phyloP scores from a whole-genome alignment of 2,113 vertebrate genomes.

The Paratilapia polleni region DNA sequence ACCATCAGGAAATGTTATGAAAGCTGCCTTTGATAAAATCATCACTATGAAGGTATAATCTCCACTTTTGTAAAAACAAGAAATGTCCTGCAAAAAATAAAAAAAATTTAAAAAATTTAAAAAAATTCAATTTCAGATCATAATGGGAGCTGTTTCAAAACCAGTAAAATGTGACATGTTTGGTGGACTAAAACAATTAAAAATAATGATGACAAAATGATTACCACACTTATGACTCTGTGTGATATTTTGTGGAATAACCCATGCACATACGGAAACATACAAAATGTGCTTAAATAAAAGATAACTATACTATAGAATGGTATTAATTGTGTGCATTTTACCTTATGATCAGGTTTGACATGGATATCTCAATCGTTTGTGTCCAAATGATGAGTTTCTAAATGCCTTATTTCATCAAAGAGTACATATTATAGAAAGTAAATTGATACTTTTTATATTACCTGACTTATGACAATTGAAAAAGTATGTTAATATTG shows the following conservation, averaged over 20 bases:
- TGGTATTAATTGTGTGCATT: neutral
- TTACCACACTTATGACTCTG: neutral
- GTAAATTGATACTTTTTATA: neutral
- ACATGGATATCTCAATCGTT: neutral
- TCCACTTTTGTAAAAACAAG: no score
- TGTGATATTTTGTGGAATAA: neutral
- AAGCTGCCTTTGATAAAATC: no score
- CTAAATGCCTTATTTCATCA: neutral
- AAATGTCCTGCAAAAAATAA: no score
- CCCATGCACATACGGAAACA: neutral
- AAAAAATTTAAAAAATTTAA: neutral
- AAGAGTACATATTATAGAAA: neutral
- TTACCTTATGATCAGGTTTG: neutral
- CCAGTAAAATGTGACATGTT: neutral
- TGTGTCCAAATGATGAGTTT: neutral
- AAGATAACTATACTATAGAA: neutral
- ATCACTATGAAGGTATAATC: no score
- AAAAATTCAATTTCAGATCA: neutral
- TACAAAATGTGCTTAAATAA: neutral
- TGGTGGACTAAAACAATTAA: neutral
- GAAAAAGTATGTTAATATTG: neutral
- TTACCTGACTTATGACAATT: no score
- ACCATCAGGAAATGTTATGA: no score
- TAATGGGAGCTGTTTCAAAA: neutral
- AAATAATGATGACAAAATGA: neutral